Conservation (phyloP, 2,113 vertebrate species). For the Zapus hudsonius region DNA sequence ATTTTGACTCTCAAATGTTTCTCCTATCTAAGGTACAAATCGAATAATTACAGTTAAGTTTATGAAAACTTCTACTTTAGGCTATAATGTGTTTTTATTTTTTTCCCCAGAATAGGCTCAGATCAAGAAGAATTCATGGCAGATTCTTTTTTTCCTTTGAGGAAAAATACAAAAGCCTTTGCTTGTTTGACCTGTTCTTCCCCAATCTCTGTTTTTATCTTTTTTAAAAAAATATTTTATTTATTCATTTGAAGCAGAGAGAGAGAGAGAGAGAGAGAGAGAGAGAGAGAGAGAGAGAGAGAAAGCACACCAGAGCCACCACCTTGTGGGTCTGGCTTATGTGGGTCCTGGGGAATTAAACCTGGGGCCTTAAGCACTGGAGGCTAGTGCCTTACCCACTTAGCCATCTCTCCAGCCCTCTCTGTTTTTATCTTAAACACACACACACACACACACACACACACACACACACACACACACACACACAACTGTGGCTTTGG, state of each 20-base stretch:
- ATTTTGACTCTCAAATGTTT: slow-evolving; percentile 65
- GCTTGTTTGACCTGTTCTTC: slow-evolving; percentile 61
- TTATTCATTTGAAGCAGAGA: too few species aligned
- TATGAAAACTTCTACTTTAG: slow-evolving; percentile 68
- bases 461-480: background rate
- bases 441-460: too few species aligned
- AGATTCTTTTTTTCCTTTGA: slow-evolving; percentile 63
- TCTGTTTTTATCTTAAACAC: too few species aligned
- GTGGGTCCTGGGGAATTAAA: too few species aligned
- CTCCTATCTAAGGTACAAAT: slow-evolving; percentile 68
- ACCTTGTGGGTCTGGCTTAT: too few species aligned
- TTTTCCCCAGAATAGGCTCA: slow-evolving; percentile 59
- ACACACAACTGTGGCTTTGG: slow-evolving; percentile 60
- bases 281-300: too few species aligned
- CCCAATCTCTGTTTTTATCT: slow-evolving; percentile 16
- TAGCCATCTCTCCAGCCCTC: too few species aligned
- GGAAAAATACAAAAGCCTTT: slow-evolving; percentile 32
- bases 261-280: too few species aligned
- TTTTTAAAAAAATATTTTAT: background rate
- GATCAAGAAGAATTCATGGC: slow-evolving; percentile 71
- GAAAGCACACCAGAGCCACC: too few species aligned
- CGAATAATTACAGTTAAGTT: slow-evolving; percentile 72
- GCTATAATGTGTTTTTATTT: background rate
- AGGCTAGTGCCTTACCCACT: too few species aligned
- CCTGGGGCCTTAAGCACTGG: too few species aligned